phyloP scores from a whole-genome alignment of 2,797 vertebrate species.

The Ciconia nigra region DNA sequence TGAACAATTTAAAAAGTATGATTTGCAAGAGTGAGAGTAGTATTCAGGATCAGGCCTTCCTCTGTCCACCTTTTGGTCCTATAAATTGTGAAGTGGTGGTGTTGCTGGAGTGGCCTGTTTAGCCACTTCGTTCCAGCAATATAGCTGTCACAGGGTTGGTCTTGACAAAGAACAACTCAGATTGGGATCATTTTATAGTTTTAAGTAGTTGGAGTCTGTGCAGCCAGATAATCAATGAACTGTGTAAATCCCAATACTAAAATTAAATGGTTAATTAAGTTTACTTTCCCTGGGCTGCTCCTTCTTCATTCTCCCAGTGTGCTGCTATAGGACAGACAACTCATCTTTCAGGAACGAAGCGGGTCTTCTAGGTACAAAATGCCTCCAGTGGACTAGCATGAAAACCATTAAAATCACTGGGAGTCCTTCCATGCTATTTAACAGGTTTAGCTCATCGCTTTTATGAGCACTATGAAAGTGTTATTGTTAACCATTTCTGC shows the following conservation, averaged over 20 bases:
- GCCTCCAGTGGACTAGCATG: neutral
- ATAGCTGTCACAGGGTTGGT: neutral
- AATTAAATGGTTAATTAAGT: constrained; percentile 19
- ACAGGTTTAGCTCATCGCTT: neutral
- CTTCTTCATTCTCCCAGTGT: neutral
- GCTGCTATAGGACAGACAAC: neutral
- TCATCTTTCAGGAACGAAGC: neutral
- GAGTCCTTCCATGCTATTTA: neutral
- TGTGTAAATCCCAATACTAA: neutral
- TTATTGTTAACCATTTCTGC: neutral
- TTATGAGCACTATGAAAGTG: neutral
- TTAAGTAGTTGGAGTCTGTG: neutral
- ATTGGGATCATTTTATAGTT: neutral
- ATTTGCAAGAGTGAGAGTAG: neutral
- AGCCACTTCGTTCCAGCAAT: neutral
- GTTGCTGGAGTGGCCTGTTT: neutral
- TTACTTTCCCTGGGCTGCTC: neutral
- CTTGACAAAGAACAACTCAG: neutral
- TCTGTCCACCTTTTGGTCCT: neutral
- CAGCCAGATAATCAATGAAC: neutral
- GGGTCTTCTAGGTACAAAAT: neutral
- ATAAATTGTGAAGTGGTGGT: neutral
- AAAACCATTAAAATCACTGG: neutral
- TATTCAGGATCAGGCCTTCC: neutral
- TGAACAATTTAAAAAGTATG: neutral